A percentile compares a stretch with the other conserved stretches of the same genome.
Conservation (phyloP, 1,140 invertebrate genomes). For the Lepidurus couesii region DNA sequence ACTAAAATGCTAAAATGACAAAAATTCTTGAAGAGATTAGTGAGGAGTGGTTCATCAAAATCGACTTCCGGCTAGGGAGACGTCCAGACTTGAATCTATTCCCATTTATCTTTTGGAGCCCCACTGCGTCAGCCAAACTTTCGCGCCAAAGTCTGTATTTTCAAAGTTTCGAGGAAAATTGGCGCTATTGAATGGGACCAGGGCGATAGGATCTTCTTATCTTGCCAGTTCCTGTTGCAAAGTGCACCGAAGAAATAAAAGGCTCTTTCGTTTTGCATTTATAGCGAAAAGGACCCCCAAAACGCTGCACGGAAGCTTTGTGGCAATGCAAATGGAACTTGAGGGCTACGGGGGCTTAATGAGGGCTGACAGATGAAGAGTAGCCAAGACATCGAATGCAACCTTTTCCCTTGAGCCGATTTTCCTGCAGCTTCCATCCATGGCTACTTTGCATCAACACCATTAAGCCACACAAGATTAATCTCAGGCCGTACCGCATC, state of each 20-base stretch:
- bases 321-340: not conserved
- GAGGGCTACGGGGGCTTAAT: not conserved
- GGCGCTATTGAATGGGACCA: no score
- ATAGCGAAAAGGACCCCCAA: not conserved
- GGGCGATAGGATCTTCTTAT: no score
- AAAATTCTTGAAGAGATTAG: no score
- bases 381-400: not conserved
- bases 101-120: no score
- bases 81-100: no score
- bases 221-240: not conserved
- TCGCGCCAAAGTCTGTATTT: no score
- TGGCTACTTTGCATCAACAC: not conserved
- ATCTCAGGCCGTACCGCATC: not conserved
- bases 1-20: no score
- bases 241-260: not conserved
- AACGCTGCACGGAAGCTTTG: slow-evolving; percentile 3
- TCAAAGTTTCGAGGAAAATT: no score
- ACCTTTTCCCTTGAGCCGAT: not conserved
- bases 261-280: not conserved
- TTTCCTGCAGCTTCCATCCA: not conserved
- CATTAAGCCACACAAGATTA: not conserved
- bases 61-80: no score
- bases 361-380: slow-evolving; percentile 3
- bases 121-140: no score
- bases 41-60: no score